These are phyloP conservation scores for Rhinolophus ferrumequinum DNA, from an alignment of 2,113 vertebrate genomes.

Conservation along the genomic window DNA sequence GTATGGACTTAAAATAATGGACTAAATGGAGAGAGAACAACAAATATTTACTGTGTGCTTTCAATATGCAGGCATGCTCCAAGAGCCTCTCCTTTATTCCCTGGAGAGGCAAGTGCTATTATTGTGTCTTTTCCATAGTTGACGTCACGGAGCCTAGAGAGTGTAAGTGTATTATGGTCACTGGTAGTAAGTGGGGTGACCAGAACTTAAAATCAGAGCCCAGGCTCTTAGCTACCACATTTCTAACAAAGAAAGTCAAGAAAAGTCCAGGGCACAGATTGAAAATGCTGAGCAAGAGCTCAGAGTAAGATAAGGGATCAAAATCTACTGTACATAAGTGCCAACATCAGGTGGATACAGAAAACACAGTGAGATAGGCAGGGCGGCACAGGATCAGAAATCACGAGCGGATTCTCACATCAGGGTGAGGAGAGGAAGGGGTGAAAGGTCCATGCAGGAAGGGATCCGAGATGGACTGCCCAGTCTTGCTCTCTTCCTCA, in stretches of 20 bases:
- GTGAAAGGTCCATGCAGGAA: not conserved
- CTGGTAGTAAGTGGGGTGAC: not conserved
- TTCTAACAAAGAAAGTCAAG: not conserved
- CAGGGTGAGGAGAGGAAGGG: not conserved
- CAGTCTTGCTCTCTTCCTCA: not conserved
- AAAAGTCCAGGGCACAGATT: not conserved
- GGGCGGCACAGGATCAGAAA: not conserved
- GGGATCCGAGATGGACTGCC: accelerated
- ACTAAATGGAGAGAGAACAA: not conserved
- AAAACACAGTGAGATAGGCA: not conserved
- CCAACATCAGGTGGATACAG: not conserved
- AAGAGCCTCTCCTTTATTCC: not conserved
- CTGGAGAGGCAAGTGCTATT: too few relatives aligned
- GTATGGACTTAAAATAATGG: not conserved
- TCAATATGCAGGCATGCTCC: accelerated
- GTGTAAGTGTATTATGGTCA: not conserved
- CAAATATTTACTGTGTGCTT: not conserved
- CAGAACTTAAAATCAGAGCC: not conserved
- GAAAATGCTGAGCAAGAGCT: not conserved
- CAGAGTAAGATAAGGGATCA: not conserved
- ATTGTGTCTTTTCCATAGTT: accelerated
- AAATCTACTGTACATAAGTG: not conserved
- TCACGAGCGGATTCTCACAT: accelerated
- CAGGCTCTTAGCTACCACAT: not conserved
- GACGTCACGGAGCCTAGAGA: not conserved